These are phyloP conservation scores for Cyclura pinguis DNA, from an alignment of 2,797 vertebrate species.

Conservation along the genomic window DNA sequence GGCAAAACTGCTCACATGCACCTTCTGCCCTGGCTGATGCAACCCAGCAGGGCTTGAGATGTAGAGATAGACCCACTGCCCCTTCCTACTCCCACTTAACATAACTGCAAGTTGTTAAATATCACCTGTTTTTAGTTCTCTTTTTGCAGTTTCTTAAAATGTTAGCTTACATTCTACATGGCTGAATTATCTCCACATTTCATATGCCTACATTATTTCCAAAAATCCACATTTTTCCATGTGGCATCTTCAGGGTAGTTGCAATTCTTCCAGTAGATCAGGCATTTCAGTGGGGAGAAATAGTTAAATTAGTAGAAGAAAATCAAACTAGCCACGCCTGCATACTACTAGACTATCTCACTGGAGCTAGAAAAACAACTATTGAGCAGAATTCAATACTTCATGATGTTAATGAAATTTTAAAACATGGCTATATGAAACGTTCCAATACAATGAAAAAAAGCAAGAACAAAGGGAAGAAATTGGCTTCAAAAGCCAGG, in stretches of 20 bases:
- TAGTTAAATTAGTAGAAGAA: conserved; percentile 17
- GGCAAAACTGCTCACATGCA: not conserved
- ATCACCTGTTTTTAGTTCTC: conserved; percentile 39
- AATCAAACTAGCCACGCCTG: conserved; percentile 9
- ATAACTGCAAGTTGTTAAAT: conserved; percentile 37
- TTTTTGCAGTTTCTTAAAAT: conserved; percentile 37
- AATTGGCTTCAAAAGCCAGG: conserved; percentile 26
- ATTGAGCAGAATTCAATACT: conserved; percentile 39
- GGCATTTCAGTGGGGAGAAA: conserved; percentile 18
- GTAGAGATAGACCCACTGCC: not conserved
- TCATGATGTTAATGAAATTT: conserved; percentile 2
- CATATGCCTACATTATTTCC: conserved; percentile 20
- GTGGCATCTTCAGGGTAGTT: conserved; percentile 54
- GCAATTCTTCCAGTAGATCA: conserved; percentile 36
- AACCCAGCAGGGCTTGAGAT: not conserved
- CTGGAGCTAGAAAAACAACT: conserved; percentile 19
- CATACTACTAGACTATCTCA: conserved; percentile 14
- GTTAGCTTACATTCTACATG: conserved; percentile 52
- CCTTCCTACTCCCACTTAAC: not conserved
- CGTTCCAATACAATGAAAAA: conserved; percentile 6
- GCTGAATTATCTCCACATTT: conserved; percentile 23
- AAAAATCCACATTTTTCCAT: conserved; percentile 43
- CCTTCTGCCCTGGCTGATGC: not conserved
- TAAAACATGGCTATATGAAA: conserved; percentile 32
- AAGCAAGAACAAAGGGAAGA: conserved; percentile 16